Evolutionary conservation across 2,113 vertebrate genomes (phyloP), one percentile per base, ranked within the genome.

Genomic region (Platichthys stellatus): DNA sequence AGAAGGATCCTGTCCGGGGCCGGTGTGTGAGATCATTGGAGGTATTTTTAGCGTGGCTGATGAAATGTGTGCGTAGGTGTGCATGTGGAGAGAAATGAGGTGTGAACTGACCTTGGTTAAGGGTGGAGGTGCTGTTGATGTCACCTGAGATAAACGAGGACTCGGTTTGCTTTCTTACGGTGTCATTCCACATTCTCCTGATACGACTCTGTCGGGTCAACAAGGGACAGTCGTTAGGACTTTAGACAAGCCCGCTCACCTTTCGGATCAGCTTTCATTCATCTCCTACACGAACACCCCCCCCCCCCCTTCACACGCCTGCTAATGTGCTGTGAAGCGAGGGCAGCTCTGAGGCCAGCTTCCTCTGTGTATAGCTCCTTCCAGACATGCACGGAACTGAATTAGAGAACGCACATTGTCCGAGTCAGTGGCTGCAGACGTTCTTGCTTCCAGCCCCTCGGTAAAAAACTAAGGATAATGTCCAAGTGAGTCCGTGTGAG

Each of bases 101-200:
- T 84, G 93, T 94, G 91, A 93, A 98, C 97, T 98, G 96, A 99
- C 98, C 98, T 99, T 99, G 98, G 95, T 99, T 99, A 96, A 99
- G 97, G 91, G 97, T 99, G 93, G 98, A 99, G 95, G 98, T 98
- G 95, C 98, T 99, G 97, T 99, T 99, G 96, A 99, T 99, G 96
- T 99, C 98, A 97, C 98, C 98, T 98, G 98, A 99, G 97, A 99
- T 99, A 97, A 99, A 99, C 93, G 98, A 99, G n/a, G 98, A 99
- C 95, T 99, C 98, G 54, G 98, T 97, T 86, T 99, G 98, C 94
- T 99, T 99, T 95, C 98, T 97, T 94, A 99, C 98, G 94, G 98
- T 99, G 95, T 99, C 98, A 93, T 99, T 99, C 98, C 98, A 99
- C 98, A 99, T 99, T 93, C 98, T 98, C 91, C 98, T 96, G 95